Conservation (phyloP, 2,888 invertebrate genomes). For the Epiblema foenella region DNA sequence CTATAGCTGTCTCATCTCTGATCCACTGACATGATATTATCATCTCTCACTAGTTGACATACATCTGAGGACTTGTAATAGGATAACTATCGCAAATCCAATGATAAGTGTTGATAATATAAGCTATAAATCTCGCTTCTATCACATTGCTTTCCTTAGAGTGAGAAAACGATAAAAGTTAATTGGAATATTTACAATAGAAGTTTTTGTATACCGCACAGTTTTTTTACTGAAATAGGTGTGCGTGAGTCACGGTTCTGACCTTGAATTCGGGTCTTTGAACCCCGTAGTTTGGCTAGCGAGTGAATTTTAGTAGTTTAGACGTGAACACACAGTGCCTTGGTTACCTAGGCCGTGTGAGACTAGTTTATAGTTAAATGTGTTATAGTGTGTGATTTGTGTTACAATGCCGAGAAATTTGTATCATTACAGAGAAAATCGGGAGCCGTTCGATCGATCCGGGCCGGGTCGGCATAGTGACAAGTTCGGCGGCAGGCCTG, state of each 20-base stretch:
- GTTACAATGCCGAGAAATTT: slow-evolving; percentile 45
- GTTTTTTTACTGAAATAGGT: slow-evolving; percentile 59
- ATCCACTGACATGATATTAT: slow-evolving; percentile 15
- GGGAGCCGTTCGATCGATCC: slow-evolving; percentile 72
- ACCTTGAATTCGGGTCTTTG: slow-evolving; percentile 76
- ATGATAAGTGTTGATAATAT: not conserved
- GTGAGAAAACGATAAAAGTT: slow-evolving; percentile 35
- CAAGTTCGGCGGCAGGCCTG: slow-evolving; percentile 65
- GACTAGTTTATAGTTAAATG: slow-evolving; percentile 1
- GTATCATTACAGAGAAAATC: slow-evolving; percentile 67
- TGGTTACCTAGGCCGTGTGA: not conserved
- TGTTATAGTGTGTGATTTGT: slow-evolving; percentile 43
- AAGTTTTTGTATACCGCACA: slow-evolving; percentile 49
- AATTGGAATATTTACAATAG: slow-evolving; percentile 47
- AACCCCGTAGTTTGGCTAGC: slow-evolving; percentile 60
- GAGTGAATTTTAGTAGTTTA: slow-evolving; percentile 22
- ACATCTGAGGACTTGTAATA: slow-evolving; percentile 9
- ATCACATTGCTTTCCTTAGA: not conserved
- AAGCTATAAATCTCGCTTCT: not conserved
- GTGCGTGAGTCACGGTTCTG: slow-evolving; percentile 69
- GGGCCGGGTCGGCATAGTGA: slow-evolving; percentile 75
- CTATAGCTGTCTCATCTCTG: not conserved
- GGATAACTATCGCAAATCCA: not conserved
- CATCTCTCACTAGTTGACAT: slow-evolving; percentile 19
- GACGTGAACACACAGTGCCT: slow-evolving; percentile 10